phyloP scores from a whole-genome alignment of 2,113 vertebrate species.

The Strigops habroptila region DNA sequence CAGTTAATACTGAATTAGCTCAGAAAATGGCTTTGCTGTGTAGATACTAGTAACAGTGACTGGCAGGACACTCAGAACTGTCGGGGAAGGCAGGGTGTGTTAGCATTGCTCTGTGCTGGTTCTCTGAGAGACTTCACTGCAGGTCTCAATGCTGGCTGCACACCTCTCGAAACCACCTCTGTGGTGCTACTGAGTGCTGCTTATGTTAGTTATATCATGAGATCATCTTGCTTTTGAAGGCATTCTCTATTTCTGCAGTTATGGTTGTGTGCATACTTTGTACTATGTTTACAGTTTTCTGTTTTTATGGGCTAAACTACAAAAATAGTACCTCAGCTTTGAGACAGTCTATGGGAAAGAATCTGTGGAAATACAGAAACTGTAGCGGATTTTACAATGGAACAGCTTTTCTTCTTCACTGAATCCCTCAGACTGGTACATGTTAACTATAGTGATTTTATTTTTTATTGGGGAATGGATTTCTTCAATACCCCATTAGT shows the following conservation, averaged over 20 bases:
- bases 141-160: not conserved
- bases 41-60: accelerated
- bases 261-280: not conserved
- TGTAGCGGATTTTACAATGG: not conserved
- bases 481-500: not conserved
- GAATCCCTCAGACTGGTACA: not conserved
- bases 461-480: not conserved
- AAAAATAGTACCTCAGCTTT: not conserved
- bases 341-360: not conserved
- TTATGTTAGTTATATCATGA: not conserved
- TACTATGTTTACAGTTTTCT: not conserved
- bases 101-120: not conserved
- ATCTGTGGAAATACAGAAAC: not conserved
- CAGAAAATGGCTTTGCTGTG: not conserved
- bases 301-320: not conserved
- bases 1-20: not conserved
- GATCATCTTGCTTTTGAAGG: not conserved
- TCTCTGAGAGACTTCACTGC: not conserved
- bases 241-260: not conserved
- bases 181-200: not conserved
- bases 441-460: not conserved
- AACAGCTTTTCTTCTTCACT: not conserved
- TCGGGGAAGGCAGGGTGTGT: not conserved
- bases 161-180: not conserved
- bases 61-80: not conserved